Evolutionary conservation across 92 coral and sea anemone genomes (phyloP).

Genomic region (Ricordea florida): DNA sequence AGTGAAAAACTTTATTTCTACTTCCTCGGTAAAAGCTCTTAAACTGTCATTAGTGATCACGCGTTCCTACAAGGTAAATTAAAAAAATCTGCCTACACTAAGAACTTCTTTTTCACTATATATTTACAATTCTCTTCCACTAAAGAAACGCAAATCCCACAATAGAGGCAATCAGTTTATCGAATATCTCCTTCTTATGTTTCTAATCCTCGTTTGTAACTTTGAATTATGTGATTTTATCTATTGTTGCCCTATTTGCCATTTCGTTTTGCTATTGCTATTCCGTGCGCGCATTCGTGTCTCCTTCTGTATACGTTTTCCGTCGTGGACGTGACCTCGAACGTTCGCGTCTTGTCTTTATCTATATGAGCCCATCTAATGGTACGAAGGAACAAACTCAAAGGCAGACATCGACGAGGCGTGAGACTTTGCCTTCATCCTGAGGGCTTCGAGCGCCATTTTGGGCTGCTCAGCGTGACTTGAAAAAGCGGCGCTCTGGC

Average conservation of each 20-base stretch:
- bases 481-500: constrained; percentile 81
- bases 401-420: constrained; percentile 93
- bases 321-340: too few relatives aligned
- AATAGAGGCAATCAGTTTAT: too few relatives aligned
- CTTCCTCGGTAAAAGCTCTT: background rate
- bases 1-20: too few relatives aligned
- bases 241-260: too few relatives aligned
- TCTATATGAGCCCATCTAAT: constrained; percentile 1
- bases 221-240: too few relatives aligned
- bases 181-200: too few relatives aligned
- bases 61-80: background rate
- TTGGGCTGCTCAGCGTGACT: constrained; percentile 75
- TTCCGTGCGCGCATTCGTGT: too few relatives aligned
- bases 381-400: constrained; percentile 91
- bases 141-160: background rate
- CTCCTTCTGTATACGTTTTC: too few relatives aligned
- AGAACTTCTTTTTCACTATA: background rate
- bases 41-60: background rate
- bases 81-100: background rate
- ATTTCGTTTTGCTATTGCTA: too few relatives aligned
- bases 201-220: too few relatives aligned
- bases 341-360: background rate
- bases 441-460: constrained; percentile 93
- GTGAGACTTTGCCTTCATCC: constrained; percentile 88
- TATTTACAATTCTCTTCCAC: background rate